Conservation (phyloP, 2,113 vertebrate species). For the Thamnophis sirtalis region DNA sequence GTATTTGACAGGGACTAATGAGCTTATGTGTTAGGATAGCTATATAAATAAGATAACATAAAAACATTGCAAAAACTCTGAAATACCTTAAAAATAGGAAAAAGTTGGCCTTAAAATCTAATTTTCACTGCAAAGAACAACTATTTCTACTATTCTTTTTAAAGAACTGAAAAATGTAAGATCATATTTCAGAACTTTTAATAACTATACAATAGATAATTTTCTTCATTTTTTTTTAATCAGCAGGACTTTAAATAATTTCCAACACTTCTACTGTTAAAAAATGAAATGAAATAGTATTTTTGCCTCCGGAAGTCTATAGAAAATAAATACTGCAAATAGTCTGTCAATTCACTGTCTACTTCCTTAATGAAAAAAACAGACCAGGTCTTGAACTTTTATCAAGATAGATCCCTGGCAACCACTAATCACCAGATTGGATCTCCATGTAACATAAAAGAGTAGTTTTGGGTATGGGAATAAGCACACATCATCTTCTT, state of each 20-base stretch:
- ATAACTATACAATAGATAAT: slow-evolving; percentile 19
- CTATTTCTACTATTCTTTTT: background rate
- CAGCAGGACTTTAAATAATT: background rate
- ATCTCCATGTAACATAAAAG: slow-evolving; percentile 77
- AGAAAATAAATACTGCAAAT: slow-evolving; percentile 20
- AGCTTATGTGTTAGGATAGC: background rate
- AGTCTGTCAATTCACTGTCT: slow-evolving; percentile 48
- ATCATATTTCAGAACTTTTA: slow-evolving; percentile 8
- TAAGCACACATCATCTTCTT: slow-evolving; percentile 70
- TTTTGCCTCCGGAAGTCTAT: background rate
- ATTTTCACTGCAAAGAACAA: background rate
- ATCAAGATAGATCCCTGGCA: slow-evolving; percentile 77
- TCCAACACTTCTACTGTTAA: slow-evolving; percentile 5
- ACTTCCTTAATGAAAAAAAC: slow-evolving; percentile 58
- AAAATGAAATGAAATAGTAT: slow-evolving; percentile 15
- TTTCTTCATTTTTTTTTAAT: slow-evolving; percentile 18
- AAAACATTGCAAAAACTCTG: background rate
- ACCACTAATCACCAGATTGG: slow-evolving; percentile 71
- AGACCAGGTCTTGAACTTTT: slow-evolving; percentile 64
- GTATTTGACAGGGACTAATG: background rate
- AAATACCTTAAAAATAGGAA: background rate
- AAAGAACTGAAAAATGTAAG: background rate
- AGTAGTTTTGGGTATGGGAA: slow-evolving; percentile 70
- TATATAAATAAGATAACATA: background rate
- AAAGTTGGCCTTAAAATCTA: background rate